Conservation (phyloP, 2,113 vertebrate species). For the Prunella himalayana region DNA sequence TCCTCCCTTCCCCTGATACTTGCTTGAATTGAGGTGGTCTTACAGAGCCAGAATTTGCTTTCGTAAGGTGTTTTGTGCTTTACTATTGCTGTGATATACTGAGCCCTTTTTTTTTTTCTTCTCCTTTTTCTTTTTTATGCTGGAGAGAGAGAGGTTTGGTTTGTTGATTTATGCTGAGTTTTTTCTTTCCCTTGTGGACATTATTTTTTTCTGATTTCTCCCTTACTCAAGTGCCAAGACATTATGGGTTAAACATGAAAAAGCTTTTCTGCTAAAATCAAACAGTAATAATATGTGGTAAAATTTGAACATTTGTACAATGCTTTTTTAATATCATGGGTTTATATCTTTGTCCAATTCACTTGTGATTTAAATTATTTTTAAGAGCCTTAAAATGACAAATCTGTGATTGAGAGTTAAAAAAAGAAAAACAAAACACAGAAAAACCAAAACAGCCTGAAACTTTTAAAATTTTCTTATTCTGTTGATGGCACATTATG, state of each 20-base stretch:
- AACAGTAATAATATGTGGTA: neutral
- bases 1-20: neutral
- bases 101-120: neutral
- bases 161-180: neutral
- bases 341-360: neutral
- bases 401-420: neutral
- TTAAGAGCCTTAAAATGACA: neutral
- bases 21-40: neutral
- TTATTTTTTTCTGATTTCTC: neutral
- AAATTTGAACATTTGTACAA: neutral
- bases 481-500: neutral
- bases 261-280: neutral
- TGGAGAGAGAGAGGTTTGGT: neutral
- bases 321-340: neutral
- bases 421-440: neutral
- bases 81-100: neutral
- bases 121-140: neutral
- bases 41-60: neutral
- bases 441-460: neutral
- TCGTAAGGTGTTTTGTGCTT: neutral
- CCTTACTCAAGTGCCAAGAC: neutral
- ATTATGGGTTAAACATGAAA: neutral
- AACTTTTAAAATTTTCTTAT: neutral
- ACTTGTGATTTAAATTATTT: neutral
- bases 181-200: neutral